Base-by-base conservation (phyloP, 2,888 invertebrate genomes). In the Mantis religiosa region DNA sequence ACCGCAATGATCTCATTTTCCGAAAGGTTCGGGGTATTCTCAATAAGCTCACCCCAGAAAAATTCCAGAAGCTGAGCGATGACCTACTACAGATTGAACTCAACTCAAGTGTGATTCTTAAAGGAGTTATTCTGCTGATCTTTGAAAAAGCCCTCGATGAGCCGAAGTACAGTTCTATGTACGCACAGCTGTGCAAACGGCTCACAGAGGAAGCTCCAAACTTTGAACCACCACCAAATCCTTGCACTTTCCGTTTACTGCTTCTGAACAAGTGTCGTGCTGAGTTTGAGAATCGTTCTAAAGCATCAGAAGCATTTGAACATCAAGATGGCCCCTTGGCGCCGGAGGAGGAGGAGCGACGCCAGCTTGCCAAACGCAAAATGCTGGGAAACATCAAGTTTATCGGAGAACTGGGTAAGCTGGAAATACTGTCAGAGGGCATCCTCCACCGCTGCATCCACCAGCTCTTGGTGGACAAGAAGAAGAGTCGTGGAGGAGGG, bases 101-200 rank as follows among this genome's bases (percentile, higher is more conserved):
- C 92, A 98, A 98, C 94, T 98, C 98, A 92, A 96, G 97, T 94
- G 96, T 96, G 94, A 97, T 99, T 95, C 96, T 99, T 93, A 98
- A 97, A 95, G 98, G 99, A 94, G 98, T 99, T 93, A 99, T 99
- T 94, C 93, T 96, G 92, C 93, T 96, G 95, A 99, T 99, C 94
- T 99, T 99, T 94, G 98, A 99, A 94, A 99, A 99, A 96, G 99
- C 99, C 93, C 96, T 99, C 94, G 99, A 99, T 96, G 99, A 99
- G 96, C 99, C 99, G 92, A 99, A 99, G 95, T 99, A 99, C 96
- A 99, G 99, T 97, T 98, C 98, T 95, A 98, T 99, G 98, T 99
- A 99, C 95, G 99, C 99, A 94, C 98, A 98, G 96, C 96, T 99
- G 95, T 99, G 99, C 96, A 98, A 98, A 94, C 97, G 98, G 95